Evolutionary conservation across 2,888 invertebrate genomes (phyloP).

Genomic region (Drosophila algonquin): DNA sequence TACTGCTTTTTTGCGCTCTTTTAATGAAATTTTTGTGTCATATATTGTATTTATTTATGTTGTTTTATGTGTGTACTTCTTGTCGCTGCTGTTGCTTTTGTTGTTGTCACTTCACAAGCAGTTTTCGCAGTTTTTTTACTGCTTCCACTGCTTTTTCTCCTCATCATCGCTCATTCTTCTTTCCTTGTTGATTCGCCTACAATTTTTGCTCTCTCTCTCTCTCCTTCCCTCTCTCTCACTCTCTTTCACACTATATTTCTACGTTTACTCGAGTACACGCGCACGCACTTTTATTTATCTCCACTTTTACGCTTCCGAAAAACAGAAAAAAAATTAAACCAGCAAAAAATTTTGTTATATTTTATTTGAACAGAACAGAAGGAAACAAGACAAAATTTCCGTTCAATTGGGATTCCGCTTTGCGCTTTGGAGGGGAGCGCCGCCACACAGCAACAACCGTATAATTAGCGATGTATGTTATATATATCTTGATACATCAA

Average conservation of each 20-base stretch:
- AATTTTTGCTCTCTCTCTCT: conserved; percentile 45
- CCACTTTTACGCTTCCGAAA: conserved; percentile 2
- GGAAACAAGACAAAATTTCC: too few relatives aligned
- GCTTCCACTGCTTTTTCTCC: conserved; percentile 50
- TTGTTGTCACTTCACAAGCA: conserved; percentile 74
- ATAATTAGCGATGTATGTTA: too few relatives aligned
- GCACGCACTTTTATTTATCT: conserved; percentile 39
- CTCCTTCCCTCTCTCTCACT: background rate
- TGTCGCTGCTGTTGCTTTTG: conserved; percentile 49
- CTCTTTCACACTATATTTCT: conserved; percentile 2
- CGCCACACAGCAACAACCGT: too few relatives aligned
- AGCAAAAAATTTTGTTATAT: background rate
- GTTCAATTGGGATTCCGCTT: too few relatives aligned
- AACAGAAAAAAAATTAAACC: conserved; percentile 1
- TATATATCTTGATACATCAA: too few relatives aligned
- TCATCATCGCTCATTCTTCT: conserved; percentile 50
- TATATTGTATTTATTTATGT: conserved; percentile 37
- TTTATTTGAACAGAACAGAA: background rate
- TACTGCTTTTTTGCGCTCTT: conserved; percentile 36
- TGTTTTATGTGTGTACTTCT: conserved; percentile 17
- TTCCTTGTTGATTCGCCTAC: conserved; percentile 66
- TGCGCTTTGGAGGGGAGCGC: too few relatives aligned
- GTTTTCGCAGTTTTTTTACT: conserved; percentile 66
- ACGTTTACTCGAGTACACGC: conserved; percentile 25
- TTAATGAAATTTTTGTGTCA: conserved; percentile 29